Evolutionary conservation across 2,797 vertebrate genomes (phyloP).

Genomic region (Pseudochirops corinnae): DNA sequence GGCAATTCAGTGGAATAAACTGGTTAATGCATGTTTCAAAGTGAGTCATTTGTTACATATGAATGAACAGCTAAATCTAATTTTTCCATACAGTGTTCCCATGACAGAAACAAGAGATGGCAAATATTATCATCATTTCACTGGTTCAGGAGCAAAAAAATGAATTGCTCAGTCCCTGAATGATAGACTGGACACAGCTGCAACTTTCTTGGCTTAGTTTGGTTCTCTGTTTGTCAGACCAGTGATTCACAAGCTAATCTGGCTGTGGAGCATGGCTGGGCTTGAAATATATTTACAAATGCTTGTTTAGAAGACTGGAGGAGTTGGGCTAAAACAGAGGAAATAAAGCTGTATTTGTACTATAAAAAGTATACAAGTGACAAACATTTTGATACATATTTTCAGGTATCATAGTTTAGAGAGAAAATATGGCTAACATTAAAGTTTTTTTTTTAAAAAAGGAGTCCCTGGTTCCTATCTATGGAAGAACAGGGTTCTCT

Average conservation of each 20-base stretch:
- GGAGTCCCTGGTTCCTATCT: background rate
- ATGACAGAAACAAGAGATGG: background rate
- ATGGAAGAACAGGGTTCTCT: background rate
- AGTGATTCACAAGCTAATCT: background rate
- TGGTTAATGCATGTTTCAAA: background rate
- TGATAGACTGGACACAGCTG: background rate
- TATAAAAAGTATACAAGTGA: background rate
- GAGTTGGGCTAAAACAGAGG: background rate
- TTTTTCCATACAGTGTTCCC: background rate
- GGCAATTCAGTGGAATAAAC: background rate
- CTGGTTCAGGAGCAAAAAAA: background rate
- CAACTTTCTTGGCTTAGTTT: background rate
- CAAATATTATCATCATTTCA: background rate
- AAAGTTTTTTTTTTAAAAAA: background rate
- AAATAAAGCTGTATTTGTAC: background rate
- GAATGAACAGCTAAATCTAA: background rate
- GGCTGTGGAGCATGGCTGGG: background rate
- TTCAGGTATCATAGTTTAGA: background rate
- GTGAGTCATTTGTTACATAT: background rate
- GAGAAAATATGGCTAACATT: background rate
- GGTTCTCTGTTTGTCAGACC: background rate
- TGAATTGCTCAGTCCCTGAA: background rate
- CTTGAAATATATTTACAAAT: background rate
- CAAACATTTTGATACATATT: background rate
- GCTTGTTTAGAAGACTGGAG: background rate